Evolutionary conservation across 2,888 invertebrate genomes (phyloP), one percentile per base, ranked within the genome.

Genomic region (Hydropsyche betteni): DNA sequence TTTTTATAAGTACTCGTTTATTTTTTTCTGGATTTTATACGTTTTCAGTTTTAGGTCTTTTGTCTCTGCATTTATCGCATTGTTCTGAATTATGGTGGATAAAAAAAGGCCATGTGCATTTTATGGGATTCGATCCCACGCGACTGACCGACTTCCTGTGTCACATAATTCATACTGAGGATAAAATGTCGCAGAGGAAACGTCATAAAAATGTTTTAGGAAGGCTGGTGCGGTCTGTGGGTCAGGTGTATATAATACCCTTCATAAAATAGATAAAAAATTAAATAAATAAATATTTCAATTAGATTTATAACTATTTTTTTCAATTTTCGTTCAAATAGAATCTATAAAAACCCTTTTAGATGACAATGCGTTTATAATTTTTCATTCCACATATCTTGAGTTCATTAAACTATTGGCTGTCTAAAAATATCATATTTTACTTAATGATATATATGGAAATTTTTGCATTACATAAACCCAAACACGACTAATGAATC

Each of bases 111-210:
- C 24, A 4, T 8, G 8, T 24, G 14, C 24, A 24, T 58, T 58
- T 58, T 58, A 58, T 58, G 58, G 58, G 14, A 58, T 58, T 58
- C 58, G 58, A 58, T 58, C 24, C 58, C 58, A 14, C 14, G 58
- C 8, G 58, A 58, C 16, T 58, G 58, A 24, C 14, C 14, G 58
- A 58, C 58, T 58, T 58, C 58, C 58, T 58, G 58, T 58, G 58
- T 58, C 58, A 58, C 58, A 58, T 58, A 58, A 58, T 24, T 58
- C 58, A 58, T 58, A 58, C 58, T 44, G 58, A 24, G 58, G 58
- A 24, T 58, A 58, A 58, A 58, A 58, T 58, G 58, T 58, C 58
- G 16, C 58, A 16, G 16, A 16, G 58, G 58, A 58, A 8, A 58
- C 16, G 58, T 58, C 58, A 58, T 58, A 58, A 58, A 58, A 58